These are phyloP conservation scores for Philereme vetulata DNA, from an alignment of 2,888 invertebrate species.

Conservation along the genomic window DNA sequence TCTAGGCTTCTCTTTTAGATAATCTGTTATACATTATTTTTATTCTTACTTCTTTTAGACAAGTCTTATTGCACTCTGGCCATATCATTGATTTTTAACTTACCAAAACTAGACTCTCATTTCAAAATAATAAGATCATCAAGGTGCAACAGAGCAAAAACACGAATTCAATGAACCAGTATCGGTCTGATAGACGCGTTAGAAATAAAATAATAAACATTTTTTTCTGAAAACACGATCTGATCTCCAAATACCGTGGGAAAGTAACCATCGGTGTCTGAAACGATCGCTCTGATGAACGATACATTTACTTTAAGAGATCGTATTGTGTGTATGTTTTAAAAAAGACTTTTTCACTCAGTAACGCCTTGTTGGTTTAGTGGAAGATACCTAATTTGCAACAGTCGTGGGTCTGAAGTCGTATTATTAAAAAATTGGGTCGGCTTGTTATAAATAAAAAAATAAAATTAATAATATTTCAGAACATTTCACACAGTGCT, in stretches of 20 bases:
- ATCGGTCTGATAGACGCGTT: conserved; percentile 21
- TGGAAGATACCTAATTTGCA: too few species aligned
- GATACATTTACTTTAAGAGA: not conserved
- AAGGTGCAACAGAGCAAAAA: conserved; percentile 16
- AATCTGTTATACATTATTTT: not conserved
- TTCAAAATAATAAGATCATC: conserved; percentile 1
- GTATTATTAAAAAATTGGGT: too few species aligned
- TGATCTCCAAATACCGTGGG: conserved; percentile 19
- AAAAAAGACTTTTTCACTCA: too few species aligned
- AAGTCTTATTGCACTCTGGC: not conserved
- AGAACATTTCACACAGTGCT: too few species aligned
- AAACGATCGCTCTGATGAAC: conserved; percentile 7
- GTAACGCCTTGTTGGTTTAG: too few species aligned
- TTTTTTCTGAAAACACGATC: conserved; percentile 8
- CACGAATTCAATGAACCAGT: conserved; percentile 18
- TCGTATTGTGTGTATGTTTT: too few species aligned
- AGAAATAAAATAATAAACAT: conserved; percentile 23
- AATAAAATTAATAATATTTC: too few species aligned
- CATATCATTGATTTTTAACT: not conserved
- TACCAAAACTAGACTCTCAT: not conserved
- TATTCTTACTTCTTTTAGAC: not conserved
- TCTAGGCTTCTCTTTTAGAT: too few species aligned
- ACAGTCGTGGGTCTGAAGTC: too few species aligned
- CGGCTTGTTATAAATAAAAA: too few species aligned
- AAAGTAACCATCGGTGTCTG: conserved; percentile 14